Evolutionary conservation across 1,140 invertebrate species (phyloP), one percentile per base, ranked within the genome.

Genomic region (Drosophila subpulchrella): DNA sequence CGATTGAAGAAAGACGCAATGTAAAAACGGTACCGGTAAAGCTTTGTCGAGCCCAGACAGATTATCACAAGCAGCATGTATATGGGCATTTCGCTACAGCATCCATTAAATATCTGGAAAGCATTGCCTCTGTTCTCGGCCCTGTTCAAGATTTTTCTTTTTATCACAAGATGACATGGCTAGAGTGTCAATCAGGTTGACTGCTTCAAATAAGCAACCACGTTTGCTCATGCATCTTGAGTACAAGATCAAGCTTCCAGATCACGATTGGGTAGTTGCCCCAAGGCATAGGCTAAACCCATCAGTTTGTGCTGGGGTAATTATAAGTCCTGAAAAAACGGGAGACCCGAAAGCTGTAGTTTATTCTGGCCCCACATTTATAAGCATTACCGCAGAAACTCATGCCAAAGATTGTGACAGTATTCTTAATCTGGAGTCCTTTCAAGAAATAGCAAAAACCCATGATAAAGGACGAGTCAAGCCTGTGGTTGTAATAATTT

Each of bases 381-480:
- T 15, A 41, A 41, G 39, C 39, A 41, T 41, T 6, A 48, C 20
- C 6, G 46, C 24, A n/a, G 46, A 7, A 48, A 48, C 46, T 48
- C 24, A 48, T 48, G 24, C 24, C 13, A 48, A n/a, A 13, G 46
- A 48, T 27, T 48, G 30, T 7, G 46, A 48, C 46, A 48, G 46
- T 48, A 48, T 32, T 50, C 2, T 30, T 7, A 41, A 15, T 4
- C 32, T 34, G 2, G 32, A 34, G 32, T 34, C 32, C 7, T 34
- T 34, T 34, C 7, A 34, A 34, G 6, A 7, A 7, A 7, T 34
- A 34, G 32, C 32, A 6, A 34, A 8, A 8, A 34, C 39, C 39
- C n/a, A n/a, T n/a, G 39, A 41, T 41, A 13, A 41, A 15, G 13
- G 39, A n/a, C 39, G 0, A 41, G 39, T 41, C 81, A 93, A 93